Base-by-base conservation (phyloP, 2,888 invertebrate species). In the Drosophila cyrtoloma region DNA sequence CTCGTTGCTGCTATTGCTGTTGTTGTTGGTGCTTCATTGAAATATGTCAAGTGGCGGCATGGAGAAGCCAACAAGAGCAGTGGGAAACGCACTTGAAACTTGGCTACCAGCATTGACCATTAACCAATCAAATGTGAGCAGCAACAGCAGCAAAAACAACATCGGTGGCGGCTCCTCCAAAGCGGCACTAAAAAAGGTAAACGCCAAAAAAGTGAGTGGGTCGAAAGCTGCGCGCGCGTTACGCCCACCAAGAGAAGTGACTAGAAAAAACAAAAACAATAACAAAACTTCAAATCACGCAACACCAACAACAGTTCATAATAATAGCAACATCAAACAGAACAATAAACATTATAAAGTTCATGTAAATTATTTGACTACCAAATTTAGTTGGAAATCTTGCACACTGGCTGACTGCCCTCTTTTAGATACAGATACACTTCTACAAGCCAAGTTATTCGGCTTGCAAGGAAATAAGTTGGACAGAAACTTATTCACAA, bases 311-410 rank as follows among this genome's bases (percentile, higher is more conserved):
- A 22, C 52, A 66, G 26, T 33, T 14, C 26, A 77, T 68, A 64
- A 69, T 69, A 66, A 72, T 44, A 84, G 59, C 51, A 63, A 63
- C 75, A 84, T 56, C 72, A 65, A 72, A 50, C 65, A 65, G 72
- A 86, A 77, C 89, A 85, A 90, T 73, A 84, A 87, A 84, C 67
- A 79, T 66, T 87, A 77, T 68, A 81, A 86, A 81, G 81, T 74
- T 87, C 76, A 69, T 88, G 87, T 89, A 90, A 91, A 88, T 89
- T 90, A 89, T 90, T 91, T 85, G 79, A 81, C 80, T 85, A 83
- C 90, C 90, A 91, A 91, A 90, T 90, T 90, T 90, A 91, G 91
- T 71, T 86, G 72, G 78, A 89, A 90, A 86, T 86, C 89, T 86
- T 72, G 67, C 73, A 79, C 81, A 81, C 78, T 85, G 53, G 66